phyloP scores from a whole-genome alignment of 2,113 vertebrate genomes.

The Amphiprion ocellaris region DNA sequence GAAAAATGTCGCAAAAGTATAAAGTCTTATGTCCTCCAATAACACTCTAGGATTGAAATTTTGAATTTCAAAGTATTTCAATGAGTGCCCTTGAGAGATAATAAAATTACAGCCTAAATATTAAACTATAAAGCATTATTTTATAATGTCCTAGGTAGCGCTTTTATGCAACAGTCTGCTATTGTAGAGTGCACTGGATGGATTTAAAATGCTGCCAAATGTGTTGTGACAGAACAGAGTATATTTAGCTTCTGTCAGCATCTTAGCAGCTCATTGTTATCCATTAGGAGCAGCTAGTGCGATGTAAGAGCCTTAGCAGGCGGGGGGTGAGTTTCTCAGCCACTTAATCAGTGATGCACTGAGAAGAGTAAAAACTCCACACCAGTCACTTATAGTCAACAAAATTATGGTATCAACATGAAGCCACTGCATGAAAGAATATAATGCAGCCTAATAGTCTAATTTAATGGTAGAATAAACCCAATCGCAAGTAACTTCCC shows the following conservation, averaged over 20 bases:
- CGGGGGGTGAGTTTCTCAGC: slow-evolving; percentile 63
- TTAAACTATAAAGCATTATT: background rate
- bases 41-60: too few species aligned
- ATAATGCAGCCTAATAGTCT: slow-evolving; percentile 37
- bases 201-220: slow-evolving; percentile 44
- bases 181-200: background rate
- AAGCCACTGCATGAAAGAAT: slow-evolving; percentile 28
- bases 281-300: slow-evolving; percentile 62
- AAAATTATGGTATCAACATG: slow-evolving; percentile 40
- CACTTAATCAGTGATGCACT: slow-evolving; percentile 65
- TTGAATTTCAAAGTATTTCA: too few species aligned
- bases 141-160: background rate
- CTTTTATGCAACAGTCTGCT: background rate
- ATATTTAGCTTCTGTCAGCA: slow-evolving; percentile 71
- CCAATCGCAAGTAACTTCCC: slow-evolving; percentile 9
- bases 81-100: too few species aligned
- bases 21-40: too few species aligned
- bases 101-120: background rate
- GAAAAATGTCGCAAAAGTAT: too few species aligned
- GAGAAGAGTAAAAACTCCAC: slow-evolving; percentile 48
- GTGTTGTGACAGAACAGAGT: slow-evolving; percentile 54
- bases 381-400: slow-evolving; percentile 50
- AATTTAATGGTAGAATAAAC: slow-evolving; percentile 31
- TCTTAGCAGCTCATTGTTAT: slow-evolving; percentile 73
- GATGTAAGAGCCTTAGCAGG: slow-evolving; percentile 70